Conservation (phyloP, 2,888 invertebrate genomes). For the Lutraria lutraria region DNA sequence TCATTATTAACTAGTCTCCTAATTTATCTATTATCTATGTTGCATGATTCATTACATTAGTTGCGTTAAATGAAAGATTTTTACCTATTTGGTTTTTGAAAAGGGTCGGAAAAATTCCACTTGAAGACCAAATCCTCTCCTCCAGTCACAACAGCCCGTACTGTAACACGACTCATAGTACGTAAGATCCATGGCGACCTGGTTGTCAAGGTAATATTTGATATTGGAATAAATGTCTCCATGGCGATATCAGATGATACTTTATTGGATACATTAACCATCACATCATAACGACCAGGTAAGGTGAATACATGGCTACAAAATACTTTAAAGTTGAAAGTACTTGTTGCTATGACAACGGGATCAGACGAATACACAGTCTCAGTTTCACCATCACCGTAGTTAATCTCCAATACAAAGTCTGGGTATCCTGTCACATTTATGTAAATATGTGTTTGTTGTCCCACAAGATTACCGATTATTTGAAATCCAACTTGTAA, state of each 20-base stretch:
- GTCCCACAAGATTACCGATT: slow-evolving; percentile 66
- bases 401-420: slow-evolving; percentile 71
- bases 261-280: slow-evolving; percentile 77
- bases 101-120: slow-evolving; percentile 79
- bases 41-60: too few relatives aligned
- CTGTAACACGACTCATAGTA: slow-evolving; percentile 68
- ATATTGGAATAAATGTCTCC: slow-evolving; percentile 74
- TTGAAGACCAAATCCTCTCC: slow-evolving; percentile 79
- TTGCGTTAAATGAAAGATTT: too few relatives aligned
- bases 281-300: slow-evolving; percentile 76
- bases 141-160: slow-evolving; percentile 76
- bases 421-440: slow-evolving; percentile 70
- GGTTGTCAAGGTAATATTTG: slow-evolving; percentile 70
- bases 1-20: too few relatives aligned
- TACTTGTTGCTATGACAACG: slow-evolving; percentile 29
- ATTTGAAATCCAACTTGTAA: slow-evolving; percentile 53
- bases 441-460: slow-evolving; percentile 68
- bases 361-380: slow-evolving; percentile 22
- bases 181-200: slow-evolving; percentile 67
- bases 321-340: slow-evolving; percentile 15
- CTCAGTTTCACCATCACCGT: slow-evolving; percentile 75
- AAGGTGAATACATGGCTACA: slow-evolving; percentile 68
- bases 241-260: slow-evolving; percentile 67
- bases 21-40: too few relatives aligned
- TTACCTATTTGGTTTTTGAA: slow-evolving; percentile 47